Evolutionary conservation across 2,888 invertebrate genomes (phyloP), one percentile per base, ranked within the genome.

Genomic region (Melanchra persicariae): DNA sequence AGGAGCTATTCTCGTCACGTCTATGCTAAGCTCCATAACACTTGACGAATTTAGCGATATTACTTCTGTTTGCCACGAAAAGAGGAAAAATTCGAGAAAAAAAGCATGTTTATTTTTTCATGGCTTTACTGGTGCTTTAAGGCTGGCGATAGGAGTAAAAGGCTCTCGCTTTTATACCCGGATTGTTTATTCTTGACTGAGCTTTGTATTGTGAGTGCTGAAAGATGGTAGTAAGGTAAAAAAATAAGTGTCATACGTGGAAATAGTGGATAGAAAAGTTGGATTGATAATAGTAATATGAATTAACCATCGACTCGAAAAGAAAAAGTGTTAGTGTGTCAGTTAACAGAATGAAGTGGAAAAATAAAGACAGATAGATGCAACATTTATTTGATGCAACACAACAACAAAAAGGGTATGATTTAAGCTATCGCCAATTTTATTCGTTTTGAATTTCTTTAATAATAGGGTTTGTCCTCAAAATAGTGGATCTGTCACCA

Each of bases 21-120:
- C 60, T 73, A 78, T 86, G 74, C 74, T 82, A 78, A 85, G 77
- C 73, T 64, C 60, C 62, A 71, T 78, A 85, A 80, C 80, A 80
- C 87, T 82, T 85, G 87, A 85, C 74, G 85, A 84, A 86, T 84
- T 80, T 86, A 73, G 77, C 72, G 58, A 74, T 80, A 74, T 82
- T 76, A 84, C 72, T 77, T 55, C 64, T 68, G 74, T 73, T 62
- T 40, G 59, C 69, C 54, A 66, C 71, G 59, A 62, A 62, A 63
- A 26, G 22, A 52, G 82, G 47, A 58, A 83, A 74, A 73, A 24
- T 40, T 70, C 52, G 59, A 40, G 67, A 58, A 64, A 82, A 74
- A 77, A 70, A 52, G 60, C 34, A 66, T 81, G 59, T 79, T 79
- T 81, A 67, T 76, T 79, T 74, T 85, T 76, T 74, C 63, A 77